Conservation (phyloP, 2,888 invertebrate genomes). For the Andrena chrysosceles region DNA sequence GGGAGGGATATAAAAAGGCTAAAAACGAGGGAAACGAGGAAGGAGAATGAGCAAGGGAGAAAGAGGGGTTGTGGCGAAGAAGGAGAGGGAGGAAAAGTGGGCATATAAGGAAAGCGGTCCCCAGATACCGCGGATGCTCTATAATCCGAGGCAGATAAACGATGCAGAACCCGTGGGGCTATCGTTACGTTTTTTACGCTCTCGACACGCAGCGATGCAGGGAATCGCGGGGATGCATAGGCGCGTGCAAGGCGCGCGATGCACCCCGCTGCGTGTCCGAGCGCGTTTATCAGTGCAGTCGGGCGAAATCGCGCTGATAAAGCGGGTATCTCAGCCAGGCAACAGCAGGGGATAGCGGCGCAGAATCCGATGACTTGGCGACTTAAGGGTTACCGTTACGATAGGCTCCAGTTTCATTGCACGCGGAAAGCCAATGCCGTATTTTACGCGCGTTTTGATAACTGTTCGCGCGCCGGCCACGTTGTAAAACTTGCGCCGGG, state of each 20-base stretch:
- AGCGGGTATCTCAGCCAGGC: constrained; percentile 36
- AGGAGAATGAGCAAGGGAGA: constrained; percentile 1
- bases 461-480: constrained; percentile 4
- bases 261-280: constrained; percentile 33
- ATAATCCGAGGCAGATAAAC: constrained; percentile 56
- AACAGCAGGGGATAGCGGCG: constrained; percentile 18
- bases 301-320: constrained; percentile 41
- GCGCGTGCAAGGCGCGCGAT: constrained; percentile 20
- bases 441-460: constrained; percentile 26
- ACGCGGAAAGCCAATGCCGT: not conserved
- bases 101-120: constrained; percentile 49
- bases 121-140: constrained; percentile 51
- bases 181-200: constrained; percentile 38
- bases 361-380: constrained; percentile 28
- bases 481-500: not conserved
- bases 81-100: constrained; percentile 25
- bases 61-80: not conserved
- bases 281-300: constrained; percentile 45
- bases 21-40: constrained; percentile 24
- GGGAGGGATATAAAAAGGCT: not conserved
- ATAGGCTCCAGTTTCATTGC: constrained; percentile 37
- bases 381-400: constrained; percentile 26
- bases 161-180: constrained; percentile 51
- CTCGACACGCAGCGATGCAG: constrained; percentile 7
- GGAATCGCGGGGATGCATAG: constrained; percentile 24